phyloP scores from a whole-genome alignment of 2,888 invertebrate species.

The Callosobruchus maculatus region DNA sequence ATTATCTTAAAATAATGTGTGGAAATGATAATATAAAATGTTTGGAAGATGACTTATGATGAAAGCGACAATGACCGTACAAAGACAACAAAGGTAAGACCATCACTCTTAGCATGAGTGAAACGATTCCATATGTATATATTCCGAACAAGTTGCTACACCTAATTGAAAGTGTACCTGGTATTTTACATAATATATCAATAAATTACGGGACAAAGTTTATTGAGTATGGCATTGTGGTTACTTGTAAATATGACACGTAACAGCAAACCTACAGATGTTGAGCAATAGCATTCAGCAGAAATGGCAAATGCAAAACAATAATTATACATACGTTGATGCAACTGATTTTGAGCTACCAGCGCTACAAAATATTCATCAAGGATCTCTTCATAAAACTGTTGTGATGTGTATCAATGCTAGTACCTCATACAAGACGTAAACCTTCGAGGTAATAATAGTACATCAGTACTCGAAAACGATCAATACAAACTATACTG shows the following conservation, averaged over 20 bases:
- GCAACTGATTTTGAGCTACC: background rate
- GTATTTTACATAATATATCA: conserved; percentile 21
- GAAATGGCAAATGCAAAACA: background rate
- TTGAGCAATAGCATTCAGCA: background rate
- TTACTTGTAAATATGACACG: conserved; percentile 27
- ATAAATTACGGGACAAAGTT: conserved; percentile 26
- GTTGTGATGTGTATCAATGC: too few relatives aligned
- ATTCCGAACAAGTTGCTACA: conserved; percentile 11
- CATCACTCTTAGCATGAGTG: conserved; percentile 1
- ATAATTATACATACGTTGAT: background rate
- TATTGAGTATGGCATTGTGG: conserved; percentile 24
- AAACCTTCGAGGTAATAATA: too few relatives aligned
- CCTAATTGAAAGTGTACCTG: conserved; percentile 15
- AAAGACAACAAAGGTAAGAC: background rate
- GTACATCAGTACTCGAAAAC: too few relatives aligned
- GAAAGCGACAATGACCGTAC: background rate
- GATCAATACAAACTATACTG: too few relatives aligned
- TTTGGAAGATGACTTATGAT: background rate
- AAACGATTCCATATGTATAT: conserved; percentile 16
- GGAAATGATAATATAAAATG: too few relatives aligned
- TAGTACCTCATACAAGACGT: too few relatives aligned
- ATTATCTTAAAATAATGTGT: too few relatives aligned
- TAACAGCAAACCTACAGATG: conserved; percentile 20
- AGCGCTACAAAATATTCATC: too few relatives aligned
- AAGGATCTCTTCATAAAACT: too few relatives aligned